These are phyloP conservation scores for Epinephelus malabaricus DNA, from an alignment of 2,797 vertebrate genomes.

Conservation along the genomic window DNA sequence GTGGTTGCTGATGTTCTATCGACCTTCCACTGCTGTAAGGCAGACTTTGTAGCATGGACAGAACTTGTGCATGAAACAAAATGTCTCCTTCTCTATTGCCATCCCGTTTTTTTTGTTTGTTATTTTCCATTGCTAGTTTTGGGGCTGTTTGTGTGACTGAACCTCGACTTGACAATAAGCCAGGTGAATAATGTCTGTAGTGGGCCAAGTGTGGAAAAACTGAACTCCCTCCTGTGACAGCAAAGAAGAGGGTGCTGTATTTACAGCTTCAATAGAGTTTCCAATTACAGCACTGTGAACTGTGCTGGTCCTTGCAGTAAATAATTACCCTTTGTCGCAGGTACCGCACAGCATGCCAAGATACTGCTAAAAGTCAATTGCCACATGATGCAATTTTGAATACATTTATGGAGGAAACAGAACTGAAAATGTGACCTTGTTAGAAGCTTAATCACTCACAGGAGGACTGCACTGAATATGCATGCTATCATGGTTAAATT, in stretches of 20 bases:
- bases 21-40: constrained; percentile 68
- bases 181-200: constrained; percentile 62
- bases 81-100: constrained; percentile 53
- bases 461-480: constrained; percentile 24
- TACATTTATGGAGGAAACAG: constrained; percentile 42
- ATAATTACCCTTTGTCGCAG: constrained; percentile 74
- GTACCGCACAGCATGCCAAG: constrained; percentile 62
- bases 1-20: constrained; percentile 75
- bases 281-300: constrained; percentile 82
- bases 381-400: constrained; percentile 59
- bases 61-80: constrained; percentile 58
- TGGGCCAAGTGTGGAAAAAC: constrained; percentile 55
- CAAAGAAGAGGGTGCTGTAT: constrained; percentile 71
- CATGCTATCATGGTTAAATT: constrained; percentile 24
- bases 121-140: constrained; percentile 53
- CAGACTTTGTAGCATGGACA: constrained; percentile 43
- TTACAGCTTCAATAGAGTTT: constrained; percentile 83
- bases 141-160: constrained; percentile 53
- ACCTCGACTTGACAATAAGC: constrained; percentile 58
- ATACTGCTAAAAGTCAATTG: constrained; percentile 53
- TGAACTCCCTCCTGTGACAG: constrained; percentile 59
- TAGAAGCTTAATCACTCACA: constrained; percentile 28
- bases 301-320: constrained; percentile 68
- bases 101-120: constrained; percentile 38
- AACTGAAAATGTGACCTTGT: constrained; percentile 48